Percentiles rank a stretch among this genome's conserved stretches.
Conservation (phyloP, 1,140 invertebrate genomes). For the Drosophila neocordata region DNA sequence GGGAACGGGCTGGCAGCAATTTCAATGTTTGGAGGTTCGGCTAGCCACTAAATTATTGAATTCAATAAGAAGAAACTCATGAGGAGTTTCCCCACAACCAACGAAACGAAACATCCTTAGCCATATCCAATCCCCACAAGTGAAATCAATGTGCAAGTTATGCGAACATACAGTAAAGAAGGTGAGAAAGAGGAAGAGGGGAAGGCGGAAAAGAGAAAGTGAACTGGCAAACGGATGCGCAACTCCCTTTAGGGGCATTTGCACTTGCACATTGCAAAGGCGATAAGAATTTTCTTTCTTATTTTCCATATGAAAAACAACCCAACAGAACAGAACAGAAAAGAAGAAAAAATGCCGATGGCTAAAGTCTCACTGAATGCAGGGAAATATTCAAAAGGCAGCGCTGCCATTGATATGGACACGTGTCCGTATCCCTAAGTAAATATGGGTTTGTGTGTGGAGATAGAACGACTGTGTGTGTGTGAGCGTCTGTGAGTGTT, state of each 20-base stretch:
- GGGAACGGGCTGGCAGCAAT: conserved; percentile 57
- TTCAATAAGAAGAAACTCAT: conserved; percentile 73
- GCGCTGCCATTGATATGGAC: conserved; percentile 72
- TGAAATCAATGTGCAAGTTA: conserved; percentile 80
- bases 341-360: conserved; percentile 51
- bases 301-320: conserved; percentile 77
- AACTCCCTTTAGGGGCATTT: conserved; percentile 74
- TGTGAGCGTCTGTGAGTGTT: conserved; percentile 31
- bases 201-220: conserved; percentile 6
- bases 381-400: conserved; percentile 75
- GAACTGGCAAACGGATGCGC: conserved; percentile 58
- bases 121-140: conserved; percentile 67
- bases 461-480: not conserved
- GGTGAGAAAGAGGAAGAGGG: not conserved
- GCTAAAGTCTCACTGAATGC: conserved; percentile 48
- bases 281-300: conserved; percentile 79
- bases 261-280: conserved; percentile 70
- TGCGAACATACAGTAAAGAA: conserved; percentile 59
- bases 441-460: conserved; percentile 9
- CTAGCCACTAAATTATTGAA: conserved; percentile 78
- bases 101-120: conserved; percentile 29
- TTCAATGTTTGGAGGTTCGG: conserved; percentile 74
- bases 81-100: not conserved
- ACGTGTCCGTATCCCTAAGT: conserved; percentile 49
- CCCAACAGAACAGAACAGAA: conserved; percentile 57